Base-by-base conservation (phyloP, 2,113 vertebrate species). In the Castor canadensis region DNA sequence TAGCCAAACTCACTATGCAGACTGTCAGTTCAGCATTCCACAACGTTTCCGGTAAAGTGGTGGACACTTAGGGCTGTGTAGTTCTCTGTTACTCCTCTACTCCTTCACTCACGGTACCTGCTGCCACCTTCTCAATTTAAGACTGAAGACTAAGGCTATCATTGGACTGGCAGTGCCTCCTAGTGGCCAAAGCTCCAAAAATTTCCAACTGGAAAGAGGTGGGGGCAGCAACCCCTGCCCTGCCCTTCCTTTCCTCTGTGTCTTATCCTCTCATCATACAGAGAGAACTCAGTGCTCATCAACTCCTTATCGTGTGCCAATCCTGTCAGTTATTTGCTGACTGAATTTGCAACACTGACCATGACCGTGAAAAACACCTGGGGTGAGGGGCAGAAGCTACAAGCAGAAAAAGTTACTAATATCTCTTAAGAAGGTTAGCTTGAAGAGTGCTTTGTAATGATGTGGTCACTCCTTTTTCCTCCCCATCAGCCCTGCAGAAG, bases 131-230 rank as follows among this genome's bases (percentile, higher is more conserved):
- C 38, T 62, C 62, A 32, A 60, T 28, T 62, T 49, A 26, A 8
- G 80, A 56, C 16, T 58, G 52, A 58, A 40, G 52, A 43, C 40
- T 45, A 22, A 32, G 43, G 7, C 54, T 84, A 2, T 87, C 87
- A 15, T 7, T 93, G 80, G 73, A 71, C 71, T 81, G 58, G 64
- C 60, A 98, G 87, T 97, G 87, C 95, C 97, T 98, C 92, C 92
- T 90, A 66, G 96, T 93, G 92, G 95, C 72, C 54, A 43, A 81
- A 47, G 52, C 35, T 87, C 54, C 76, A 84, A 62, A 52, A 35
- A 35, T 54, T 64, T 54, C 60, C 81, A 64, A 5, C 19, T 30
- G 49, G 58, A 66, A 62, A 38, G 72, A 17, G 17, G 47, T n/a
- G 60, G 19, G 43, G 38, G 5, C 52, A 67, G 20, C 43, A 62